Percentiles rank a stretch among this genome's conserved stretches.
Conservation (phyloP, 2,797 vertebrate species). For the Tarsius wallacei region DNA sequence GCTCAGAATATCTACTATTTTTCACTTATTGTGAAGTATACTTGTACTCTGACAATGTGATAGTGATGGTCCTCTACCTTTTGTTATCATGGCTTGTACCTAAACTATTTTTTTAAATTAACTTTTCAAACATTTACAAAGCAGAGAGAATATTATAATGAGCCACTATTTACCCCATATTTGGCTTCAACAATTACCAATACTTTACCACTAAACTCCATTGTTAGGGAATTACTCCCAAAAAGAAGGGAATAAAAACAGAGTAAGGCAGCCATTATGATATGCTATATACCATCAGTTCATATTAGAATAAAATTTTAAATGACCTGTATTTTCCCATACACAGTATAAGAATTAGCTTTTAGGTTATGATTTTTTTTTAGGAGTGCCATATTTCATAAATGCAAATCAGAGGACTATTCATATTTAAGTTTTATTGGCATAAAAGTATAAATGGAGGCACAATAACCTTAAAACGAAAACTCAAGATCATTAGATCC, state of each 20-base stretch:
- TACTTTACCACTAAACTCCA: constrained; percentile 14
- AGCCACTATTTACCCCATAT: neutral
- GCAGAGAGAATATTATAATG: constrained; percentile 27
- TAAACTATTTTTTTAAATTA: neutral
- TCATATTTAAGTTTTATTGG: constrained; percentile 12
- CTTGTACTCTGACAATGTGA: neutral
- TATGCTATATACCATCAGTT: neutral
- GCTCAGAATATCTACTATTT: neutral
- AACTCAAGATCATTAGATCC: constrained; percentile 37
- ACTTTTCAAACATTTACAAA: constrained; percentile 39
- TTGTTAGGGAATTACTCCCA: neutral
- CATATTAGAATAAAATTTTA: constrained; percentile 37
- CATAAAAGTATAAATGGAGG: neutral
- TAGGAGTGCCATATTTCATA: constrained; percentile 6
- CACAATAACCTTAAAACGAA: neutral
- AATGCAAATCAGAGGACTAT: neutral
- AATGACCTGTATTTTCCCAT: neutral
- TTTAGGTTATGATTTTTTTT: neutral
- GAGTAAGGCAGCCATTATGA: neutral
- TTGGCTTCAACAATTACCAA: constrained; percentile 36
- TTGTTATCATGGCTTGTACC: neutral
- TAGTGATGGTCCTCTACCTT: neutral
- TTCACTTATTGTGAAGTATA: neutral
- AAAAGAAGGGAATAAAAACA: constrained; percentile 25
- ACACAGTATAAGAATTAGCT: neutral